Percentiles rank a stretch among this genome's conserved stretches.
Conservation (phyloP, 37 sponge, comb jelly and placozoan species). For the Halichondria panicea region DNA sequence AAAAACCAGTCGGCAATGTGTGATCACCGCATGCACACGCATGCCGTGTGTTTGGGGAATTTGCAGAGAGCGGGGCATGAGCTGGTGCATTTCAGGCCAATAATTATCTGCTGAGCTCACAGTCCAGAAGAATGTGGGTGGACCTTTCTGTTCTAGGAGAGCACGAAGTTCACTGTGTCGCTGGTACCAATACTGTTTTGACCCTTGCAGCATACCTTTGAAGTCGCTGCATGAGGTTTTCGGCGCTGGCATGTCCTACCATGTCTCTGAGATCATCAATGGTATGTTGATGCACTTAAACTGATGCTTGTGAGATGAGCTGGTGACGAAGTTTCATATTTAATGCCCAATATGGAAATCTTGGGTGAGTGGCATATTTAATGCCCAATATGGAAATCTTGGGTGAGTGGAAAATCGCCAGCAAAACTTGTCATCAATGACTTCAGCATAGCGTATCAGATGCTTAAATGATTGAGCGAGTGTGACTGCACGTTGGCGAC, state of each 20-base stretch:
- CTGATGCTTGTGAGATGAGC: not conserved
- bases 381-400: slow-evolving; percentile 25
- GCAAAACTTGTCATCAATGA: not conserved
- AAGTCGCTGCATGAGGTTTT: slow-evolving; percentile 16
- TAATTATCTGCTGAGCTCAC: slow-evolving; percentile 27
- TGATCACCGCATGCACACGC: slow-evolving; percentile 10
- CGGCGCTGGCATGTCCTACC: slow-evolving; percentile 8
- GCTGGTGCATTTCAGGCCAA: slow-evolving; percentile 44
- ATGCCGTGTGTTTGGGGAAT: not conserved
- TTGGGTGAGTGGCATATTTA: too few relatives aligned
- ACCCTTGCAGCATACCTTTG: slow-evolving; percentile 27
- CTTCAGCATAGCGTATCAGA: slow-evolving; percentile 29
- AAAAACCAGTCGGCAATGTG: slow-evolving; percentile 24
- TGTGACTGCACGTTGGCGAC: slow-evolving; percentile 2
- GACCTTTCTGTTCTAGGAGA: slow-evolving; percentile 22
- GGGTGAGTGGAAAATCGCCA: slow-evolving; percentile 37
- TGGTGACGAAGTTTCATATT: slow-evolving; percentile 20
- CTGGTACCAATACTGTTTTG: slow-evolving; percentile 43
- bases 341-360: slow-evolving; percentile 13
- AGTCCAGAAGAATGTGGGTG: slow-evolving; percentile 44
- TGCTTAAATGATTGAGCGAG: slow-evolving; percentile 32
- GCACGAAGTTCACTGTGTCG: slow-evolving; percentile 16
- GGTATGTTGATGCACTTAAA: slow-evolving; percentile 12
- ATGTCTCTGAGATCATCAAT: slow-evolving; percentile 22
- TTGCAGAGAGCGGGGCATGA: slow-evolving; percentile 1